Base-by-base conservation (phyloP, 1,140 invertebrate genomes). In the Cyrtorhinus lividipennis region DNA sequence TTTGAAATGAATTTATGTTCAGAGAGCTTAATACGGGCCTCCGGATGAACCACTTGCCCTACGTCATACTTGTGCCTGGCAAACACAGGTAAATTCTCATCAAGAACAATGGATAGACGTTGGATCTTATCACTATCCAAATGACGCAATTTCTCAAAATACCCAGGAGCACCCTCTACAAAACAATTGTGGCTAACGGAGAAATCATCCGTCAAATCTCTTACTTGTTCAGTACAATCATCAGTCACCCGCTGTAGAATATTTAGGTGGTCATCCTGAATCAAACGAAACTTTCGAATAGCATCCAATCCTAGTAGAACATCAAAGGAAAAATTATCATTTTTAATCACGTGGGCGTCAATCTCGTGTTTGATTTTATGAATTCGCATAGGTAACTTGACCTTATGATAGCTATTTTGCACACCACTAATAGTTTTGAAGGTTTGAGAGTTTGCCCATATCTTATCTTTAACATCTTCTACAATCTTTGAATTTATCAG, bases 11-110 rank as follows among this genome's bases (percentile, higher is more conserved):
- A 61, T 23, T 61, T 38, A 44, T 61, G n/a, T 23, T 45, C 38
- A 24, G 23, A 30, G 3, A 61, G 59, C 20, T 73, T 69, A 56
- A 73, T 73, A 18, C 48, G 63, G 63, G 71, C 72, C 69, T 67
- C 66, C 59, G 64, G 62, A 20, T 62, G 26, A 8, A 53, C 62
- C 23, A 66, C 66, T 26, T 24, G 71, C 46, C 69, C 72, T 58
- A 69, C 64, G 64, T 70, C 66, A 68, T 63, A 74, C 68, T 73
- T 74, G 46, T 72, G 64, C 64, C 72, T 73, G 2, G 56, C 56
- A 24, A 58, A 58, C 44, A 64, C 63, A 61, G 66, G 56, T 66
- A 69, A 70, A 64, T 71, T 66, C 56, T 68, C 67, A 1, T 65
- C 12, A 58, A 71, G 65, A 2, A 71, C 24, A 56, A 59, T 63